Conservation (phyloP, 1,140 invertebrate genomes). For the Heliconius hewitsoni region DNA sequence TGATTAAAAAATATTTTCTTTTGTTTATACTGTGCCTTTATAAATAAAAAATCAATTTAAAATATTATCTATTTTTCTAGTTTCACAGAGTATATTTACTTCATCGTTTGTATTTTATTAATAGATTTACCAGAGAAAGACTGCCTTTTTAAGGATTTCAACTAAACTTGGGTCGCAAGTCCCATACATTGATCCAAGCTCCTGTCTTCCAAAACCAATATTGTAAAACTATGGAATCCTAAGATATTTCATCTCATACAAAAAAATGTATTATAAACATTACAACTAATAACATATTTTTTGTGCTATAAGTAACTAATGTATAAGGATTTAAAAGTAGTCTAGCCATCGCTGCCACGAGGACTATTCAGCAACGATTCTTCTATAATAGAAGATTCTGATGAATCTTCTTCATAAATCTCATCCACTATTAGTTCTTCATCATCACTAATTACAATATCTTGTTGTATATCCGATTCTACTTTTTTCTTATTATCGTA, state of each 20-base stretch:
- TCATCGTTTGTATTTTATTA: not conserved
- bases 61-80: not conserved
- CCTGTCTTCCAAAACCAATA: not conserved
- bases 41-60: not conserved
- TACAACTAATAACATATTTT: not conserved
- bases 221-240: not conserved
- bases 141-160: too few relatives aligned
- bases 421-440: constrained; percentile 19
- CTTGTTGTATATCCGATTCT: not conserved
- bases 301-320: not conserved
- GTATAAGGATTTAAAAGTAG: not conserved
- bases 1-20: constrained; percentile 28
- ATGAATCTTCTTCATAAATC: constrained; percentile 18
- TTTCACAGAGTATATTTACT: not conserved
- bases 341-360: not conserved
- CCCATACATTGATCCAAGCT: too few relatives aligned
- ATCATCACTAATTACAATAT: constrained; percentile 24
- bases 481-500: not conserved
- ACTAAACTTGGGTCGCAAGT: not conserved
- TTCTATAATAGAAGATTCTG: not conserved
- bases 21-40: not conserved
- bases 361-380: not conserved
- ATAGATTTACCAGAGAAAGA: too few relatives aligned
- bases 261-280: not conserved
- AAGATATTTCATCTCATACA: not conserved